Conservation (phyloP, 2,888 invertebrate species). For the Acrobasis consociella region DNA sequence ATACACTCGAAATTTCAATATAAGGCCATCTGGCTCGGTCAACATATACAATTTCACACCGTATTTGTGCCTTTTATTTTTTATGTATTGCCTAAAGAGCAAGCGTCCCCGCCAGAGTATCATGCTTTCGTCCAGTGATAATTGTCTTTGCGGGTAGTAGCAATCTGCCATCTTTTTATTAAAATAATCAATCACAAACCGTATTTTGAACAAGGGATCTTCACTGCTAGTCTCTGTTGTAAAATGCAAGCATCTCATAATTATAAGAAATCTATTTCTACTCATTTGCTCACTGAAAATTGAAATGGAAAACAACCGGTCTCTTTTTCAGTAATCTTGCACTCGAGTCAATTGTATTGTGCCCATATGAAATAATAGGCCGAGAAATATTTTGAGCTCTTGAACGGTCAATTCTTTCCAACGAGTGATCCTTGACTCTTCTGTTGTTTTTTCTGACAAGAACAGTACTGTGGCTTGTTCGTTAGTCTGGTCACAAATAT, state of each 20-base stretch:
- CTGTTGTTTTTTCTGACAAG: constrained; percentile 24
- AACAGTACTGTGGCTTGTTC: constrained; percentile 9
- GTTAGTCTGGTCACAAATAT: constrained; percentile 28
- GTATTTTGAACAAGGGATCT: no score
- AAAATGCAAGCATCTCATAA: constrained; percentile 47
- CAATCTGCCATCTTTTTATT: constrained; percentile 41
- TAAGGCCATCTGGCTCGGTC: constrained; percentile 45
- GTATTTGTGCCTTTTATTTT: no score
- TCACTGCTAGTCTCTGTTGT: no score
- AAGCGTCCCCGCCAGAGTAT: constrained; percentile 49
- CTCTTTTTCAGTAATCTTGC: constrained; percentile 38
- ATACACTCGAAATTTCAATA: constrained; percentile 38
- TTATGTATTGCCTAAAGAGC: constrained; percentile 46
- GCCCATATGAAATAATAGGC: no score
- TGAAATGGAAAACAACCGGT: constrained; percentile 31
- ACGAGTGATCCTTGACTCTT: constrained; percentile 3
- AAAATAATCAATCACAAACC: no score
- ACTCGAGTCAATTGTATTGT: constrained; percentile 31
- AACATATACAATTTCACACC: constrained; percentile 50
- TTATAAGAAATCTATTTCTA: constrained; percentile 38
- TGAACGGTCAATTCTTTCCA: constrained; percentile 25
- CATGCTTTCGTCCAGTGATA: constrained; percentile 48
- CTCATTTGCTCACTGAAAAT: constrained; percentile 34
- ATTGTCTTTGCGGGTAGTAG: constrained; percentile 44
- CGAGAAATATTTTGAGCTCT: constrained; percentile 29